Base-by-base conservation (phyloP, 2,113 vertebrate genomes). In the Cheirogaleus medius region DNA sequence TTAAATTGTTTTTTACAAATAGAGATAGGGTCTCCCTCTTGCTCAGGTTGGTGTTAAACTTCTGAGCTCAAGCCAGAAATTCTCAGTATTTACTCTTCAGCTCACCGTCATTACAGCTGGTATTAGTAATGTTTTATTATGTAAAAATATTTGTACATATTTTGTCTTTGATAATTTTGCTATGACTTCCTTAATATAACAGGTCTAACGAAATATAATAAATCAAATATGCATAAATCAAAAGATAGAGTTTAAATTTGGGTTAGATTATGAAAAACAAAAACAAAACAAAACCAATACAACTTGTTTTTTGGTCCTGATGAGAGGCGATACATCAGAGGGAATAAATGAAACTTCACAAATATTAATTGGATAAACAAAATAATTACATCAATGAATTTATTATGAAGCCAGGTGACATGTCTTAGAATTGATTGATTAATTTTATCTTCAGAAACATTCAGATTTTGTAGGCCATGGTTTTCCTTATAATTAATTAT, bases 41-140 rank as follows among this genome's bases (percentile, higher is more conserved):
- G 54, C 20, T 56, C 54, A 56, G 20, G 20, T 21, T 56, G 20
- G 20, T 56, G 20, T 56, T 21, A 56, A 56, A 56, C 54, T 56
- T 20, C 54, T 56, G 54, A 56, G 54, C 54, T 56, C 20, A 6
- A 56, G 54, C 54, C 18, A 56, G 18, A 56, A 56, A 56, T 21
- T 56, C 20, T 21, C 54, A 56, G 20, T 21, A 20, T 56, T 56
- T 56, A 56, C 20, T 21, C 17, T 54, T 37, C 29, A 60, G 34
- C 34, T 93, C 54, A 83, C 10, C 10, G 7, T 81, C 78, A 71
- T 85, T 93, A 87, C 5, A 86, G 71, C 13, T 95, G 14, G 32
- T 83, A 77, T 34, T 63, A 88, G 58, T 80, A 71, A 47, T 94
- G 73, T 85, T 95, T 85, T 92, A 7, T 87, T 83, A 56, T 63